These are phyloP conservation scores for Rhinoderma darwinii DNA, from an alignment of 2,113 vertebrate species.

Conservation along the genomic window DNA sequence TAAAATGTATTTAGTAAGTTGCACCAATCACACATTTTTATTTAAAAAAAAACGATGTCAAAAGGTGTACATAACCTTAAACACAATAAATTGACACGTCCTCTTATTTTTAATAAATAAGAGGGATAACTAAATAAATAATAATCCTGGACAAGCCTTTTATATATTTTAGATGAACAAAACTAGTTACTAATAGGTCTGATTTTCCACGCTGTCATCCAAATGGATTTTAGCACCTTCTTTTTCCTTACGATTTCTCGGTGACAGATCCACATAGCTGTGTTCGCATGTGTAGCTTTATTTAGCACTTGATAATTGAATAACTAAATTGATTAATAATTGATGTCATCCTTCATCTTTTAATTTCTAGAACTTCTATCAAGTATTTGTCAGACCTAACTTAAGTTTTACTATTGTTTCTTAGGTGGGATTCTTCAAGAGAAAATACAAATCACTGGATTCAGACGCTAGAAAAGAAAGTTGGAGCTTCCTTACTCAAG, in stretches of 20 bases:
- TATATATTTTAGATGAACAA: background rate
- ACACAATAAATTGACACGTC: too few relatives aligned
- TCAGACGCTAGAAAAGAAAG: constrained; percentile 80
- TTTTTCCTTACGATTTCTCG: background rate
- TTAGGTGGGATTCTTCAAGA: constrained; percentile 93
- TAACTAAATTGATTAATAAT: background rate
- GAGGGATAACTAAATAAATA: background rate
- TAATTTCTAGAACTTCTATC: background rate
- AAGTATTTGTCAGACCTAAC: background rate
- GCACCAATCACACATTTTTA: too few relatives aligned
- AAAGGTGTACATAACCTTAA: too few relatives aligned
- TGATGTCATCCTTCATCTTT: background rate
- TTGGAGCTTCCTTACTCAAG: constrained; percentile 86
- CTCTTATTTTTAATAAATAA: too few relatives aligned
- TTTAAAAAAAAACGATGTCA: too few relatives aligned
- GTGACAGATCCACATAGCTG: constrained; percentile 9
- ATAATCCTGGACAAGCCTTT: background rate
- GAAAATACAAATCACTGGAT: constrained; percentile 75
- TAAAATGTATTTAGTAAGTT: too few relatives aligned
- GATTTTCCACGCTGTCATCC: background rate
- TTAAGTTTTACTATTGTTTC: constrained; percentile 55
- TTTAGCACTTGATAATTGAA: constrained; percentile 30
- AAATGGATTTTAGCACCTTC: background rate
- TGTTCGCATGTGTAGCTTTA: background rate
- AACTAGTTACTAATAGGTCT: background rate